phyloP scores from a whole-genome alignment of 2,113 vertebrate genomes.

The Festucalex cinctus region DNA sequence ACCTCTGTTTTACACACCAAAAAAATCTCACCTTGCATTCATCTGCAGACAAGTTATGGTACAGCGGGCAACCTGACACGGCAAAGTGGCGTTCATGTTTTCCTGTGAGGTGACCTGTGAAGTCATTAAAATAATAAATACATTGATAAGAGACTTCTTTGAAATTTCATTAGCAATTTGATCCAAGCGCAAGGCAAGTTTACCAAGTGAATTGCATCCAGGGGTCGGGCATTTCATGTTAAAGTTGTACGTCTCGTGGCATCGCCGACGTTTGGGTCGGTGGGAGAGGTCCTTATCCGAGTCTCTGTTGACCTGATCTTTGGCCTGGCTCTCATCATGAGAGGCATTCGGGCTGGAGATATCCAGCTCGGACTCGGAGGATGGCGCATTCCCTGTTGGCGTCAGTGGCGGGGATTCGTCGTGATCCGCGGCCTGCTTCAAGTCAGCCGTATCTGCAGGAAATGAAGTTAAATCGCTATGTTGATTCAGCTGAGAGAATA shows the following conservation, averaged over 20 bases:
- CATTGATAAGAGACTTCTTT: not conserved
- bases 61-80: slow-evolving; percentile 94
- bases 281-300: slow-evolving; percentile 94
- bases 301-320: slow-evolving; percentile 90
- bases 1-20: not conserved
- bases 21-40: slow-evolving; percentile 87
- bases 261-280: slow-evolving; percentile 93
- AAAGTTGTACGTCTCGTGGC: slow-evolving; percentile 99
- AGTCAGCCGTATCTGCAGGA: slow-evolving; percentile 73
- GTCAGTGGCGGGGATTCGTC: slow-evolving; percentile 96
- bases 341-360: slow-evolving; percentile 96
- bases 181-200: not conserved
- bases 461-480: not conserved
- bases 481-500: not conserved
- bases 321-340: slow-evolving; percentile 91
- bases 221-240: slow-evolving; percentile 99
- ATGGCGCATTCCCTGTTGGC: slow-evolving; percentile 95
- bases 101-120: slow-evolving; percentile 90
- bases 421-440: slow-evolving; percentile 86
- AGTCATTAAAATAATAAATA: not conserved
- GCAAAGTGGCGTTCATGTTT: slow-evolving; percentile 98
- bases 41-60: slow-evolving; percentile 96
- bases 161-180: not conserved
- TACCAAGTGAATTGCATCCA: slow-evolving; percentile 95
- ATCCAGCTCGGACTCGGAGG: slow-evolving; percentile 98